Percentiles rank a stretch among this genome's conserved stretches.
Evolutionary conservation across 2,797 vertebrate species (phyloP).

Genomic region (Ptychadena robeensis): DNA sequence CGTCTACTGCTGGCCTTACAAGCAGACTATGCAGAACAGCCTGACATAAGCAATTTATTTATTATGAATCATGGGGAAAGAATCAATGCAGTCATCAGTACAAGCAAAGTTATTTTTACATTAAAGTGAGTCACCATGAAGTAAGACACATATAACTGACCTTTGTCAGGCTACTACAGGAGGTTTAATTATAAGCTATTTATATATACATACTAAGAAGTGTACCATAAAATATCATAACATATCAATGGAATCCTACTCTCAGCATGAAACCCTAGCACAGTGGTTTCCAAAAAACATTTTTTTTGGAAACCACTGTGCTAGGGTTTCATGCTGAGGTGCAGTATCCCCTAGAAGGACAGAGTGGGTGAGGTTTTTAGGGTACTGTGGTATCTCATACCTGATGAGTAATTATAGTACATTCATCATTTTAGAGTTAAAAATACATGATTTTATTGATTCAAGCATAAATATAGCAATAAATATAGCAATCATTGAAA

Average conservation of each 20-base stretch:
- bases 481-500: too few relatives aligned
- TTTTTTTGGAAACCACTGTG: too few relatives aligned
- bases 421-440: too few relatives aligned
- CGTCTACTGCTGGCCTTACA: constrained; percentile 19
- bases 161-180: neutral
- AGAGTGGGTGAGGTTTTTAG: too few relatives aligned
- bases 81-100: constrained; percentile 23
- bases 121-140: constrained; percentile 32
- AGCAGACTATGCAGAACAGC: constrained; percentile 24
- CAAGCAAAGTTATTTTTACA: constrained; percentile 49
- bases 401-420: too few relatives aligned
- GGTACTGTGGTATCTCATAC: too few relatives aligned
- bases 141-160: neutral
- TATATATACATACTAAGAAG: constrained; percentile 1
- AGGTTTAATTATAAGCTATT: constrained; percentile 11
- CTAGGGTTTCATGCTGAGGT: too few relatives aligned
- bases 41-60: constrained; percentile 37
- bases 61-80: constrained; percentile 38
- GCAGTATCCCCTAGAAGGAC: too few relatives aligned
- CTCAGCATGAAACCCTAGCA: too few relatives aligned
- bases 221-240: neutral
- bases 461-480: too few relatives aligned
- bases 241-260: neutral
- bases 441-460: too few relatives aligned
- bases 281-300: too few relatives aligned